A percentile compares a stretch with the other conserved stretches of the same genome.
Conservation (phyloP, 2,888 invertebrate species). For the Opisthograptis luteolata region DNA sequence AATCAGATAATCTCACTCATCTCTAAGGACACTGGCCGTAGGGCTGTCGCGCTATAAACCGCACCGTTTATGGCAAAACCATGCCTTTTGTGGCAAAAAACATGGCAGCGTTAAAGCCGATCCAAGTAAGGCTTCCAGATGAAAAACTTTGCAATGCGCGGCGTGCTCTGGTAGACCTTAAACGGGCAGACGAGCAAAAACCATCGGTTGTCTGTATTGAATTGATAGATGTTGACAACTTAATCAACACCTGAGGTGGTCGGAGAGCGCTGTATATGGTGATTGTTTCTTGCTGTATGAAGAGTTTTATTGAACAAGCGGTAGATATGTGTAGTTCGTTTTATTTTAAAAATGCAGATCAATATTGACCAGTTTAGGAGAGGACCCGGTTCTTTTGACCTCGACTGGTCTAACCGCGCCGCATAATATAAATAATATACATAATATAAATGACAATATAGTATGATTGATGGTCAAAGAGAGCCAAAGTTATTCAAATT, state of each 20-base stretch:
- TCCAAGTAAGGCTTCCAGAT: conserved; percentile 10
- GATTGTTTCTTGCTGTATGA: no score
- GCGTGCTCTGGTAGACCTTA: conserved; percentile 11
- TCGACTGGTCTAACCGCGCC: no score
- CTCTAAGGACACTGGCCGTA: neutral
- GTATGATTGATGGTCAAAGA: no score
- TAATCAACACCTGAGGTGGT: conserved; percentile 23
- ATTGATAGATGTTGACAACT: conserved; percentile 37
- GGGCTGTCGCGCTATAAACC: conserved; percentile 3
- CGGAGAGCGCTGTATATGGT: neutral
- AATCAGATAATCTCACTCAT: conserved; percentile 6
- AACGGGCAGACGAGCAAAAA: conserved; percentile 13
- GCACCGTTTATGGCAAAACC: conserved; percentile 8
- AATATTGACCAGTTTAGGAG: no score
- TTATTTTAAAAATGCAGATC: no score
- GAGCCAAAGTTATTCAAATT: no score
- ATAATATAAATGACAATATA: no score
- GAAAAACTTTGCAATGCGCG: conserved; percentile 22
- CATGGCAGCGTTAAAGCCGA: conserved; percentile 19
- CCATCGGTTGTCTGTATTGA: conserved; percentile 5
- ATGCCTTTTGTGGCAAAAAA: conserved; percentile 10
- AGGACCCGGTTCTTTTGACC: no score
- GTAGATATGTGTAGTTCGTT: no score
- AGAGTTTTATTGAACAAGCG: no score
- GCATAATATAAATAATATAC: no score